These are phyloP conservation scores for Oryzias celebensis DNA, from an alignment of 2,113 vertebrate genomes.

Conservation along the genomic window DNA sequence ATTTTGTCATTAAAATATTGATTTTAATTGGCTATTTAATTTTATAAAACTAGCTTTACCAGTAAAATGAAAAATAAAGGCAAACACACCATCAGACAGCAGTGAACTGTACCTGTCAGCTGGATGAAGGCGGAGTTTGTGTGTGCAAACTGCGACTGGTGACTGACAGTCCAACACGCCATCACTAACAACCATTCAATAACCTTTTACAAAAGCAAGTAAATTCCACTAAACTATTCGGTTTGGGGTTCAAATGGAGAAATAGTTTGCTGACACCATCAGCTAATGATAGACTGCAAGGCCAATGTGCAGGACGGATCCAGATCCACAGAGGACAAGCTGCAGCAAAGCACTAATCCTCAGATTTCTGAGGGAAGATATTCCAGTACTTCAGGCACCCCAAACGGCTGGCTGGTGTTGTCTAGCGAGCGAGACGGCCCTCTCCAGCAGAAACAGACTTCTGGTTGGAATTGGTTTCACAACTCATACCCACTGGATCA, in stretches of 20 bases:
- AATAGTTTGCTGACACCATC: slow-evolving; percentile 24
- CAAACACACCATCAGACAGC: not conserved
- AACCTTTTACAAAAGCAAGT: slow-evolving; percentile 9
- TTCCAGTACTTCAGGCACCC: slow-evolving; percentile 64
- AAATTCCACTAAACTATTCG: slow-evolving; percentile 39
- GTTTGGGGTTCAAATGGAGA: slow-evolving; percentile 16
- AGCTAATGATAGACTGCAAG: slow-evolving; percentile 44
- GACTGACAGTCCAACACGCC: slow-evolving; percentile 60
- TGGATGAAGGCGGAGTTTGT: slow-evolving; percentile 58
- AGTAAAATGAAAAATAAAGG: too few species aligned
- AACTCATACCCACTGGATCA: not conserved
- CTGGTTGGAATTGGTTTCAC: too few species aligned
- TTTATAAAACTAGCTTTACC: too few species aligned
- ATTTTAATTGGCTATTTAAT: too few species aligned
- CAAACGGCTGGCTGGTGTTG: slow-evolving; percentile 41
- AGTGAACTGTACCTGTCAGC: slow-evolving; percentile 68
- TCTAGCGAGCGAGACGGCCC: not conserved
- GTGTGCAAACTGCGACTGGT: slow-evolving; percentile 59
- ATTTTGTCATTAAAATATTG: too few species aligned
- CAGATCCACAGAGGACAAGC: slow-evolving; percentile 34
- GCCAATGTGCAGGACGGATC: slow-evolving; percentile 41
- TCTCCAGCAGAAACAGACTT: too few species aligned
- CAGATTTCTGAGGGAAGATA: slow-evolving; percentile 65
- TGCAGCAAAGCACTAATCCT: slow-evolving; percentile 53
- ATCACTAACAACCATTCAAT: slow-evolving; percentile 45